Base-by-base conservation (phyloP, 2,888 invertebrate genomes). In the Tubulanus polymorphus region DNA sequence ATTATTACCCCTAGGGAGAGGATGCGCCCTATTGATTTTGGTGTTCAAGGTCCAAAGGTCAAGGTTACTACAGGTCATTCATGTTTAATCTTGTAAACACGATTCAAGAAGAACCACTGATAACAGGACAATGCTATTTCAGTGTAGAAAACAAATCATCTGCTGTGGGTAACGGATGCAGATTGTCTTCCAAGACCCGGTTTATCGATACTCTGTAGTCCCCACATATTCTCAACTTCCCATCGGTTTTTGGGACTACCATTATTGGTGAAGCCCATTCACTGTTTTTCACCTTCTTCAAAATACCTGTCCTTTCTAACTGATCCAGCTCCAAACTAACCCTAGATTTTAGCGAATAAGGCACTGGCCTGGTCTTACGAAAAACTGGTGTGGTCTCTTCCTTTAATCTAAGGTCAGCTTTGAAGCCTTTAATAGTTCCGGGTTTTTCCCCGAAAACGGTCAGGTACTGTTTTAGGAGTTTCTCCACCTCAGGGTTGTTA, bases 241-340 rank as follows among this genome's bases (percentile, higher is more conserved):
- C 45, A 5, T 25, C 15, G 6, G 51, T 32, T 50, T 57, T 59
- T 10, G 41, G 27, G 8, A 57, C 57, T 1, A 56, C 58, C 15
- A 57, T 46, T 8, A 59, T 59, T 5, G 57, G 57, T n/a, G 57
- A 57, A 1, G 57, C 57, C 57, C 56, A 57, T 18, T 59, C 52
- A 12, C 58, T 59, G 20, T 2, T 18, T 15, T 37, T 18, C 2
- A 56, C 56, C 18, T 15, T 12, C 48, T 56, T 26, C n/a, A 47
- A 26, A 47, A 58, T 48, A 29, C 55, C 55, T n/a, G 27, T n/a
- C 2, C 37, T 35, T 51, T 53, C 54, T 8, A 57, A 48, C 25
- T 51, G 20, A 3, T 41, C 29, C 10, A 56, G 28, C 29, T 56
- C 56, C n/a, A 26, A 3, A 29, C 53, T 54, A 2, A 59, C 54